These are phyloP conservation scores for Ophion obscuratus DNA, from an alignment of 2,888 invertebrate genomes.

Conservation along the genomic window DNA sequence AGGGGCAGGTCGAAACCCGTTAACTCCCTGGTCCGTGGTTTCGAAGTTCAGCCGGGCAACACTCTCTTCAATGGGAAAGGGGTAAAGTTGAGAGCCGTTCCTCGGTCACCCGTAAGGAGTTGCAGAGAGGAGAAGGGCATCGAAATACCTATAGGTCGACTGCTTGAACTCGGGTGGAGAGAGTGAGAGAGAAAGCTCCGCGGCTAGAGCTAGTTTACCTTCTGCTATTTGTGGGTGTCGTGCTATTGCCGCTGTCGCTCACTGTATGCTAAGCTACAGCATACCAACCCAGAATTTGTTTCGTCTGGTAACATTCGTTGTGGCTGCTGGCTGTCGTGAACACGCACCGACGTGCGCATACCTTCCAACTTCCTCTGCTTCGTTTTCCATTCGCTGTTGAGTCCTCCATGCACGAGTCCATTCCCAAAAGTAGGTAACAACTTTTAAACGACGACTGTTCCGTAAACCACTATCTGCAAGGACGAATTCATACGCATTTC, in stretches of 20 bases:
- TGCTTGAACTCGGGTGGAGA: slow-evolving; percentile 17
- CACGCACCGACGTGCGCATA: slow-evolving; percentile 66
- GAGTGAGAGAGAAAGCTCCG: neutral
- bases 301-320: slow-evolving; percentile 69
- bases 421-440: slow-evolving; percentile 65
- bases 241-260: slow-evolving; percentile 56
- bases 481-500: slow-evolving; percentile 50
- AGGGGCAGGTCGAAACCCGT: slow-evolving; percentile 49
- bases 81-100: slow-evolving; percentile 54
- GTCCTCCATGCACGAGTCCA: slow-evolving; percentile 12
- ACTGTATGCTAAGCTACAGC: slow-evolving; percentile 6
- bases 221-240: slow-evolving; percentile 36
- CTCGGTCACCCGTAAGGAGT: slow-evolving; percentile 41
- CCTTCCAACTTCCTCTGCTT: slow-evolving; percentile 20
- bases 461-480: slow-evolving; percentile 67
- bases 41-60: slow-evolving; percentile 53
- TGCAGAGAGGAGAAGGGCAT: slow-evolving; percentile 24
- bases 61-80: slow-evolving; percentile 50
- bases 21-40: slow-evolving; percentile 57
- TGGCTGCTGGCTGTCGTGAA: slow-evolving; percentile 75
- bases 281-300: slow-evolving; percentile 53
- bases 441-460: slow-evolving; percentile 72
- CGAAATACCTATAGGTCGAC: slow-evolving; percentile 39
- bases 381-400: slow-evolving; percentile 23
- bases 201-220: slow-evolving; percentile 2